These are phyloP conservation scores for Thalassarche chlororhynchos DNA, from an alignment of 2,113 vertebrate species.

Conservation along the genomic window DNA sequence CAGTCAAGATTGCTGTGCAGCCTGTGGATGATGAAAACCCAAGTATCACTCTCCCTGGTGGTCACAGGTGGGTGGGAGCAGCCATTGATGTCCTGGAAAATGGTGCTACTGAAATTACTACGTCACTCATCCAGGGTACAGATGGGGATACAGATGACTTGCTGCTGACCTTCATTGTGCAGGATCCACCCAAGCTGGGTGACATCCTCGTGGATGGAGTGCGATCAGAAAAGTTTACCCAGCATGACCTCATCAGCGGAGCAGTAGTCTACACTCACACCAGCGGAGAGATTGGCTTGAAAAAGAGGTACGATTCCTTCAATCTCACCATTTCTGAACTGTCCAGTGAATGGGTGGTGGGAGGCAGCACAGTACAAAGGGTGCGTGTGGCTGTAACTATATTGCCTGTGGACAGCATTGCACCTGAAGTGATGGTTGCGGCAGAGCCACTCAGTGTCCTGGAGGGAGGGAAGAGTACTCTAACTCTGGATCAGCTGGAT, in stretches of 20 bases:
- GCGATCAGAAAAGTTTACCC: conserved; percentile 59
- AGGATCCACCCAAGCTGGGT: conserved; percentile 59
- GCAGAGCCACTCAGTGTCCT: conserved; percentile 73
- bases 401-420: conserved; percentile 67
- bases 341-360: conserved; percentile 39
- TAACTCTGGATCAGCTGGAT: conserved; percentile 62
- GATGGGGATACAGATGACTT: conserved; percentile 45
- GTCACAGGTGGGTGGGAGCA: not conserved
- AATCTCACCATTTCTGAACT: conserved; percentile 60
- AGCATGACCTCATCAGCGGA: conserved; percentile 62
- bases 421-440: conserved; percentile 75
- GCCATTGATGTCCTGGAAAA: conserved; percentile 70
- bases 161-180: conserved; percentile 62
- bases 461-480: conserved; percentile 83
- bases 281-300: conserved; percentile 67
- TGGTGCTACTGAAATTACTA: conserved; percentile 53
- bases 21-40: conserved; percentile 34
- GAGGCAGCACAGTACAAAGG: conserved; percentile 47
- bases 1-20: conserved; percentile 48
- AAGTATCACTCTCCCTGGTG: conserved; percentile 23
- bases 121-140: conserved; percentile 28
- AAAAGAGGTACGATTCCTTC: conserved; percentile 60
- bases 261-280: conserved; percentile 62
- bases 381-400: conserved; percentile 60
- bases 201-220: conserved; percentile 55